Percentiles rank a stretch among this genome's conserved stretches.
Evolutionary conservation across 2,113 vertebrate genomes (phyloP).

Genomic region (Spilogale gracilis): DNA sequence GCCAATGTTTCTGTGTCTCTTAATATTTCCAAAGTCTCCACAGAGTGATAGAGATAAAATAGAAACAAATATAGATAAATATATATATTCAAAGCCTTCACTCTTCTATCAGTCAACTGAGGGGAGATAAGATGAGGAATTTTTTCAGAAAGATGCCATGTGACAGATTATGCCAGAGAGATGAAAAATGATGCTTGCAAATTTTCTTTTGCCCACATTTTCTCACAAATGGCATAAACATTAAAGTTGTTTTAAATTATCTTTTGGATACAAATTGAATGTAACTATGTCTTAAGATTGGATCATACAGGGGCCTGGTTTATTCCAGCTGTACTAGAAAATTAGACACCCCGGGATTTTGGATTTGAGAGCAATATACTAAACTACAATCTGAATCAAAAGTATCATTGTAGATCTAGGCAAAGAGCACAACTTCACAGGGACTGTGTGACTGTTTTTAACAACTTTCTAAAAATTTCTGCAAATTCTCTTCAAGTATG

Average conservation of each 20-base stretch:
- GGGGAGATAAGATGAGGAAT: not conserved
- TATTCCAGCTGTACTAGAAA: not conserved
- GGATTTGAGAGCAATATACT: not conserved
- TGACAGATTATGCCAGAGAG: not conserved
- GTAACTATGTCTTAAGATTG: not conserved
- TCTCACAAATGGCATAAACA: not conserved
- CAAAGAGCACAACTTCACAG: not conserved
- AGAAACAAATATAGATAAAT: not conserved
- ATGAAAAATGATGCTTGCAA: not conserved
- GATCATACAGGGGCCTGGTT: not conserved
- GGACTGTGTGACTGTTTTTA: not conserved
- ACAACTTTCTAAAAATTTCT: not conserved
- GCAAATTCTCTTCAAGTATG: not conserved
- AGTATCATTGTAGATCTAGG: not conserved
- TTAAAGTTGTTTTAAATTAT: not conserved
- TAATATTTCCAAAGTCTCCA: constrained; percentile 2
- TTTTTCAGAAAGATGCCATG: not conserved
- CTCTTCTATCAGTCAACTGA: not conserved
- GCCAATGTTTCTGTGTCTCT: constrained; percentile 11
- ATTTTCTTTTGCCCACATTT: not conserved
- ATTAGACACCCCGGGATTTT: not conserved
- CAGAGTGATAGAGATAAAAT: not conserved
- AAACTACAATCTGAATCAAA: not conserved
- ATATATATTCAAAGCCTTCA: not conserved
- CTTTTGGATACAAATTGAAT: constrained; percentile 14